Evolutionary conservation across 2,888 invertebrate species (phyloP).

Genomic region (Plutella xylostella): DNA sequence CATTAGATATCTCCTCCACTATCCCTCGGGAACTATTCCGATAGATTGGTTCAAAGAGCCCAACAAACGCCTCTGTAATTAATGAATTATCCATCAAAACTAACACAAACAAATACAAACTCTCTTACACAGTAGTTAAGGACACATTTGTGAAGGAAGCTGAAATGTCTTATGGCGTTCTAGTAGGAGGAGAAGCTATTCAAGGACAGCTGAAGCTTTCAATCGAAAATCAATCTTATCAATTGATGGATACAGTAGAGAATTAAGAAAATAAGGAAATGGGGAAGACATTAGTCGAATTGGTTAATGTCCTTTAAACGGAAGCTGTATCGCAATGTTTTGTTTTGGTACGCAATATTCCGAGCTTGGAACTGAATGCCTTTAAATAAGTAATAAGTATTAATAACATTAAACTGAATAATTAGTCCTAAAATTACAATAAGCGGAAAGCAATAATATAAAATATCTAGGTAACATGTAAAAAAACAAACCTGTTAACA

Average conservation of each 20-base stretch:
- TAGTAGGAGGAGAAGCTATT: not conserved
- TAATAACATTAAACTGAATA: too few relatives aligned
- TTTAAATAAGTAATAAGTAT: too few relatives aligned
- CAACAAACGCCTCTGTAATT: conserved; percentile 26
- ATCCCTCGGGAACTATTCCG: conserved; percentile 72
- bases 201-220: conserved; percentile 14
- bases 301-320: conserved; percentile 57
- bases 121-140: not conserved
- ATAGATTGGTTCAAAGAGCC: conserved; percentile 71
- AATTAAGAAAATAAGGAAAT: conserved; percentile 21
- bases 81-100: conserved; percentile 14
- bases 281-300: conserved; percentile 50
- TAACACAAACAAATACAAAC: conserved; percentile 7
- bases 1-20: conserved; percentile 49
- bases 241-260: conserved; percentile 26
- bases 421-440: too few relatives aligned
- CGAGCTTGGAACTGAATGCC: too few relatives aligned
- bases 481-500: too few relatives aligned
- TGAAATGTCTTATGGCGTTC: conserved; percentile 20
- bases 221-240: conserved; percentile 37
- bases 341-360: conserved; percentile 30
- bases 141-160: not conserved
- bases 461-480: too few relatives aligned
- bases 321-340: conserved; percentile 45
- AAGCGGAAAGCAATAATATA: too few relatives aligned